A percentile compares a stretch with the other conserved stretches of the same genome.
Evolutionary conservation across 2,888 invertebrate genomes (phyloP).

Genomic region (Drosophila buzzatii): DNA sequence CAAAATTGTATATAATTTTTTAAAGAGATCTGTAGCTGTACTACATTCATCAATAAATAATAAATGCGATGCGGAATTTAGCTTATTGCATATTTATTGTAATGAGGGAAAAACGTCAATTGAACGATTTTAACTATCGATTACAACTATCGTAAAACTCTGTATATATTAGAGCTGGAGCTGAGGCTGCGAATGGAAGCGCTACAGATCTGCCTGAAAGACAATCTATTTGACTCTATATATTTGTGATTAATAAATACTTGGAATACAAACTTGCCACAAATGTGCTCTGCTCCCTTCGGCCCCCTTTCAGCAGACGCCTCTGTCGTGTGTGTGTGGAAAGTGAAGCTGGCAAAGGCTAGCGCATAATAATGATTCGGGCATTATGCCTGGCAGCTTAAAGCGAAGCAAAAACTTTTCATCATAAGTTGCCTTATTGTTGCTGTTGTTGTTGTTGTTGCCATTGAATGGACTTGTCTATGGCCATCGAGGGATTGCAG

Average conservation of each 20-base stretch:
- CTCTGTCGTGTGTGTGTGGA: conserved; percentile 30
- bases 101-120: too few species aligned
- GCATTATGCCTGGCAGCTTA: conserved; percentile 42
- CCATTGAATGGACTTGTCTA: conserved; percentile 28
- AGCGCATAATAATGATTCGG: conserved; percentile 48
- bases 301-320: conserved; percentile 12
- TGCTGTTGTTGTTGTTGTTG: not conserved
- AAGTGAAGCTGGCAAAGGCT: conserved; percentile 34
- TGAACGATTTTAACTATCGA: too few species aligned
- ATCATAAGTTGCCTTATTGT: conserved; percentile 44
- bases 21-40: too few species aligned
- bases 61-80: too few species aligned
- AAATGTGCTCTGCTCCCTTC: not conserved
- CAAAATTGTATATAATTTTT: not conserved
- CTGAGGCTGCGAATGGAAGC: too few species aligned
- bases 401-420: conserved; percentile 67
- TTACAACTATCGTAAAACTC: too few species aligned
- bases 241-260: not conserved
- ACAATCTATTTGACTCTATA: too few species aligned
- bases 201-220: too few species aligned
- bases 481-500: conserved; percentile 58
- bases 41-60: too few species aligned
- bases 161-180: too few species aligned
- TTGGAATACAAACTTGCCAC: not conserved
- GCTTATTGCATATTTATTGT: too few species aligned